phyloP scores from a whole-genome alignment of 2,113 vertebrate species.

The Brachyistius frenatus region DNA sequence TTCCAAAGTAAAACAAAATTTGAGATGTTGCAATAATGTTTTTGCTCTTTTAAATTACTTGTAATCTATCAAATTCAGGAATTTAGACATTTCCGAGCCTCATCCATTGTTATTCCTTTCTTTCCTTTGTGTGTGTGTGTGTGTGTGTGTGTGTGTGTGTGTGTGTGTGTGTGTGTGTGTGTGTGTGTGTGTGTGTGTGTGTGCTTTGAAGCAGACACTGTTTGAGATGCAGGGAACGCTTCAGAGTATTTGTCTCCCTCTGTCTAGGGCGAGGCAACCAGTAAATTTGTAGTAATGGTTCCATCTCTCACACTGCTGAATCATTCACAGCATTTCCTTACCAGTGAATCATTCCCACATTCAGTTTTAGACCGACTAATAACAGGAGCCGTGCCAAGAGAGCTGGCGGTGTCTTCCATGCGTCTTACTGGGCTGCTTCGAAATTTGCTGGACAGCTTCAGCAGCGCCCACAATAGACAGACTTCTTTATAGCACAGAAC shows the following conservation, averaged over 20 bases:
- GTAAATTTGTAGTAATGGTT: not conserved
- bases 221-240: constrained; percentile 24
- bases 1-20: not conserved
- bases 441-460: constrained; percentile 46
- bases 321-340: constrained; percentile 37
- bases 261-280: not conserved
- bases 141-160: no score
- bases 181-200: not conserved
- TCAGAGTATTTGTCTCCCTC: constrained; percentile 14
- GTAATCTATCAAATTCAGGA: not conserved
- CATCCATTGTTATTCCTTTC: not conserved
- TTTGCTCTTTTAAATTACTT: not conserved
- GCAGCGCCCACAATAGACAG: constrained; percentile 11
- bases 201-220: not conserved
- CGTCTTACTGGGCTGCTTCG: constrained; percentile 31
- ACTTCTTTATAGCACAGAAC: constrained; percentile 31
- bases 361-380: constrained; percentile 28
- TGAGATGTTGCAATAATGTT: not conserved
- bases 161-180: no score
- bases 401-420: constrained; percentile 33
- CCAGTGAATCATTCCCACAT: constrained; percentile 33
- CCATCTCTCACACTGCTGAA: constrained; percentile 32
- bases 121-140: not conserved
- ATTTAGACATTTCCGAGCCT: not conserved
- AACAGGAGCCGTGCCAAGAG: constrained; percentile 34